These are phyloP conservation scores for Karalla daura DNA, from an alignment of 2,797 vertebrate species.

Conservation along the genomic window DNA sequence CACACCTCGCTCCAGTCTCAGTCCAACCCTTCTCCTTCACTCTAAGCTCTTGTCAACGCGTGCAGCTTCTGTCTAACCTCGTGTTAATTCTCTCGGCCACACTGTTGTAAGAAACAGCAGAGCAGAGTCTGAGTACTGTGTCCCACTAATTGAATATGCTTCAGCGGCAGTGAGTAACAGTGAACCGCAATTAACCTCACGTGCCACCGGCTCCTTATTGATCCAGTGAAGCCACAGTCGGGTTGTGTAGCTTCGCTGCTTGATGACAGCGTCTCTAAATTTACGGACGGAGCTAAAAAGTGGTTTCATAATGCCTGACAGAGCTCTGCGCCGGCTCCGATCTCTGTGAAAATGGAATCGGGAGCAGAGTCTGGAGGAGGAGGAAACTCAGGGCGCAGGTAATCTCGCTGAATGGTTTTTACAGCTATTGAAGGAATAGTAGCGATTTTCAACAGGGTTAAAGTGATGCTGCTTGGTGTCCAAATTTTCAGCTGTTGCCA, in stretches of 20 bases:
- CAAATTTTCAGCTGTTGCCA: slow-evolving; percentile 69
- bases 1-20: slow-evolving; percentile 30
- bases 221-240: slow-evolving; percentile 44
- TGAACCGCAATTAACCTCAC: slow-evolving; percentile 65
- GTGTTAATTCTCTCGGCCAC: slow-evolving; percentile 58
- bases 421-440: slow-evolving; percentile 48
- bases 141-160: slow-evolving; percentile 56
- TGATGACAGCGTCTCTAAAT: slow-evolving; percentile 50
- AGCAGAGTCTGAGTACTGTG: slow-evolving; percentile 38
- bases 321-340: slow-evolving; percentile 36
- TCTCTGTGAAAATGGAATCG: background rate
- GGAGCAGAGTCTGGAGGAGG: slow-evolving; percentile 33
- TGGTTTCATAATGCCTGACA: slow-evolving; percentile 38
- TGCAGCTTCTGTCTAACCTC: slow-evolving; percentile 36
- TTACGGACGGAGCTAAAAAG: slow-evolving; percentile 35
- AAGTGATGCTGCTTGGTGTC: slow-evolving; percentile 52
- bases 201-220: slow-evolving; percentile 34
- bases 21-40: too few species aligned
- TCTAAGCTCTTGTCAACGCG: slow-evolving; percentile 39
- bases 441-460: slow-evolving; percentile 61
- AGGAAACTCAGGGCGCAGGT: slow-evolving; percentile 41
- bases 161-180: slow-evolving; percentile 47
- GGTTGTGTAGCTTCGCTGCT: slow-evolving; percentile 23
- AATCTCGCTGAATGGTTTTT: slow-evolving; percentile 53
- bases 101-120: slow-evolving; percentile 43